These are phyloP conservation scores for Recurvirostra avosetta DNA, from an alignment of 2,113 vertebrate species.

Conservation along the genomic window DNA sequence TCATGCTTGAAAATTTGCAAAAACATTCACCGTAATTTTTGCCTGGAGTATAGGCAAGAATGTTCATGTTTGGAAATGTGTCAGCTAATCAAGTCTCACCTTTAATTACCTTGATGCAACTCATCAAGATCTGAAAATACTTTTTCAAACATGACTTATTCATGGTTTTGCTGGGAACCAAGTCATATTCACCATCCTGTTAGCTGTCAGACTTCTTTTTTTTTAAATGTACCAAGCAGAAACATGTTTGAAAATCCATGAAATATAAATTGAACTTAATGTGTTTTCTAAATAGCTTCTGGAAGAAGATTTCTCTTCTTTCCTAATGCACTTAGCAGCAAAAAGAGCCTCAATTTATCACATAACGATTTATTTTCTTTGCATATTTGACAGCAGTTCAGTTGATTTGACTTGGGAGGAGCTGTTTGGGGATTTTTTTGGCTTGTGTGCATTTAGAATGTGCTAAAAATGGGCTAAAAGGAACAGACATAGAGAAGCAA, in stretches of 20 bases:
- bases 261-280: not conserved
- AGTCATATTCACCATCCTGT: not conserved
- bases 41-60: constrained; percentile 47
- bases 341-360: not conserved
- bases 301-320: not conserved
- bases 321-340: not conserved
- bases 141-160: constrained; percentile 32
- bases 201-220: not conserved
- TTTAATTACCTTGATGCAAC: constrained; percentile 50
- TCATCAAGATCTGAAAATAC: constrained; percentile 34
- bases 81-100: constrained; percentile 51
- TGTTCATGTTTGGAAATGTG: constrained; percentile 46
- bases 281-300: constrained; percentile 15
- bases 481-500: not conserved
- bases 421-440: not conserved
- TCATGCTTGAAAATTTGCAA: constrained; percentile 5
- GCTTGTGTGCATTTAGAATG: not conserved
- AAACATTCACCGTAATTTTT: constrained; percentile 34
- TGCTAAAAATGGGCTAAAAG: not conserved
- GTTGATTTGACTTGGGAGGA: not conserved
- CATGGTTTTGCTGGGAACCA: constrained; percentile 22
- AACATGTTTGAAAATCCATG: constrained; percentile 1
- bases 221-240: not conserved
- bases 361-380: not conserved
- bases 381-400: not conserved